These are phyloP conservation scores for Nesoenas mayeri DNA, from an alignment of 2,113 vertebrate genomes.

Conservation along the genomic window DNA sequence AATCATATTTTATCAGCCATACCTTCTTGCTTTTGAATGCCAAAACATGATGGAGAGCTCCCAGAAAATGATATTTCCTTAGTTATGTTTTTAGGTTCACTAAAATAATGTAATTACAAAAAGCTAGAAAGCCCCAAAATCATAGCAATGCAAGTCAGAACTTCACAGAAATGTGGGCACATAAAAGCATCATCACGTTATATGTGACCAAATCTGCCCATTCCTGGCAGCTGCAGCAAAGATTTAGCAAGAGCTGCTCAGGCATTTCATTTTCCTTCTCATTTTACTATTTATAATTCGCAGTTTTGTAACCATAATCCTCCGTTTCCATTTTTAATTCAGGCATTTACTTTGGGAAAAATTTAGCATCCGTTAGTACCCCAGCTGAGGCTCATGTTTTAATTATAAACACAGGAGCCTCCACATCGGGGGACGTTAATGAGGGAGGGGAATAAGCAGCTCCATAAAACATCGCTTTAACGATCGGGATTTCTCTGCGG, in stretches of 20 bases:
- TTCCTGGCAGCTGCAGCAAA: accelerated
- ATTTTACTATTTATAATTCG: background rate
- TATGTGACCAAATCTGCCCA: accelerated
- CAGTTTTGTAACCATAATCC: background rate
- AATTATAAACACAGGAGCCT: background rate
- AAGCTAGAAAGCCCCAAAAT: background rate
- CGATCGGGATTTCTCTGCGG: background rate
- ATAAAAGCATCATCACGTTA: accelerated
- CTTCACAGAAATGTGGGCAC: accelerated
- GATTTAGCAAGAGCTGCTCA: too few relatives aligned
- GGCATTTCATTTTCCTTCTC: background rate
- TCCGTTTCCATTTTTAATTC: background rate
- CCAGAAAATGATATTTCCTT: background rate
- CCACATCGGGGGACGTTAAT: background rate
- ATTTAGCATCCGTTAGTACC: background rate
- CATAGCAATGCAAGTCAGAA: accelerated
- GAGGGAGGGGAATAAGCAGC: background rate
- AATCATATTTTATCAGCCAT: background rate
- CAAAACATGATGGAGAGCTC: background rate
- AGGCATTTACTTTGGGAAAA: background rate
- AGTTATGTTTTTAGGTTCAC: background rate
- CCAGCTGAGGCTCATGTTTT: background rate
- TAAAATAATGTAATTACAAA: background rate
- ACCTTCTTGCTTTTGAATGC: background rate
- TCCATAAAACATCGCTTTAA: accelerated